Evolutionary conservation across 2,888 invertebrate genomes (phyloP), one percentile per base, ranked within the genome.

Genomic region (Ornithoptera alexandrae): DNA sequence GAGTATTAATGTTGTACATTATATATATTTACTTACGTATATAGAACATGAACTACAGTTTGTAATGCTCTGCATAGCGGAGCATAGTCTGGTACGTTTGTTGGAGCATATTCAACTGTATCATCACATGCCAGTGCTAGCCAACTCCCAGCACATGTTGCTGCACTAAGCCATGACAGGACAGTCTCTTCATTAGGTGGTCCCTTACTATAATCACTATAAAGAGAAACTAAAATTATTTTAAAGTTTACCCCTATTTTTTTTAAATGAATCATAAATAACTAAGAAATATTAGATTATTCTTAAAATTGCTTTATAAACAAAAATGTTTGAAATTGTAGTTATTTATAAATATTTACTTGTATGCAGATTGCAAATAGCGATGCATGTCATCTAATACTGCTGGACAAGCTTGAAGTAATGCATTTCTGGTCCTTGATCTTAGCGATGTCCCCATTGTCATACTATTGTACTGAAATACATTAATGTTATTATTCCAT

Each of bases 371-470:
- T 71, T 89, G 85, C 61, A 92, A 76, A 70, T 85, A 88, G 72
- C 84, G 77, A 17, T 88, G 73, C 89, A 92, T 89, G 63, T 92
- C 92, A 78, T 90, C 89, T 63, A 93, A 78, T 1, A 93, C 90
- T 46, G 89, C 90, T 1, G 89, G 85, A 68, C 90, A 88, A 3
- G 92, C 89, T 72, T 84, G 83, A 67, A 89, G 87, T 12, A 93
- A 75, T 39, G 88, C 83, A 24, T 77, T 74, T 10, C 89, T 83
- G 74, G 92, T 92, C 73, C 83, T 88, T 24, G 81, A 74, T 5
- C 92, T 83, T 1, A 90, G 80, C 1, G 78, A 77, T 36, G 90
- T 82, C 2, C 91, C 89, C 93, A 93, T 92, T 66, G 91, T 92
- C 92, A 93, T 92, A 75, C 90, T 91, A 73, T 87, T 89, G 72